Base-by-base conservation (phyloP, 2,797 vertebrate genomes). In the Spinibarbus caldwelli region DNA sequence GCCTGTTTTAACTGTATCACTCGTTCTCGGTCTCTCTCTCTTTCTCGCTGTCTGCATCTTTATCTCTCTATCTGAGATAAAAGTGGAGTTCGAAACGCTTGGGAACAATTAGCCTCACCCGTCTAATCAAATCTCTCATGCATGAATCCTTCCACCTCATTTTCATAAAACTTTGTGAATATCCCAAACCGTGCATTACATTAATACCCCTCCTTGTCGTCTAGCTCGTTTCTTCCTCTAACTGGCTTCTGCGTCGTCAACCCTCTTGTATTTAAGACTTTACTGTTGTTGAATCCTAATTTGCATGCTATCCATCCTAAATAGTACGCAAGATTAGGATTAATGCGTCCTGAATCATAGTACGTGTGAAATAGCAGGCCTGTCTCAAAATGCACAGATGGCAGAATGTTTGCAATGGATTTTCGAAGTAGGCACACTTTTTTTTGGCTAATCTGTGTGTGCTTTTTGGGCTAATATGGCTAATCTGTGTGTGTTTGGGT, bases 51-150 rank as follows among this genome's bases (percentile, higher is more conserved):
- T 79, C 77, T 80, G 72, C 21, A 80, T 68, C 49, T 57, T 79
- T 86, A 92, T 94, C 92, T 91, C 85, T 78, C 83, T 83, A 91
- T 94, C 89, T 1, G 12, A 90, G 92, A 92, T 93, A 89, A 92
- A 93, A 91, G 86, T 87, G 80, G 66, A 80, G 88, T 79, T 77
- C 77, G 8, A 77, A 82, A 89, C 87, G 52, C 90, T 29, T 34
- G 92, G 91, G 93, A 92, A 92, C 89, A 91, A 93, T 94, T 93
- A 92, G 93, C 90, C 87, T 91, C 83, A 43, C 89, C 88, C 89
- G 77, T 92, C 83, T 90, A 86, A 90, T 90, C 89, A 80, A 90
- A 91, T 91, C 90, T 84, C 88, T 34, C 57, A 73, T 86, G 80
- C 85, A 83, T 78, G 80, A 89, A 89, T 93, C 89, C 83, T 90